phyloP scores from a whole-genome alignment of 1,140 invertebrate genomes.

The Eueides isabella region DNA sequence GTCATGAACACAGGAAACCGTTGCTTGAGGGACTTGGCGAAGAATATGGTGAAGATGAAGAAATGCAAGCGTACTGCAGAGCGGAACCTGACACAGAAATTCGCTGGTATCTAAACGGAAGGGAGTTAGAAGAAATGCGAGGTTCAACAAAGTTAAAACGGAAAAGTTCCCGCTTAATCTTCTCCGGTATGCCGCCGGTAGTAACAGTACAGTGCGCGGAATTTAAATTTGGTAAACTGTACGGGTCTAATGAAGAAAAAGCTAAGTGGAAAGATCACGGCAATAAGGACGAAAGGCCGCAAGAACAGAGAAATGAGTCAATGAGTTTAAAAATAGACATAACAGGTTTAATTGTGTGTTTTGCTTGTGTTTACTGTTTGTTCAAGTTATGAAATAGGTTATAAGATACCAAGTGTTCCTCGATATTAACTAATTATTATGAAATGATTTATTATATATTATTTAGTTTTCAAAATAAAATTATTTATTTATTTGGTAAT shows the following conservation, averaged over 20 bases:
- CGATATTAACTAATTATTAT: slow-evolving; percentile 12
- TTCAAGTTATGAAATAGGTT: slow-evolving; percentile 32
- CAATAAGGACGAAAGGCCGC: slow-evolving; percentile 49
- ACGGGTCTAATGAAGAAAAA: slow-evolving; percentile 61
- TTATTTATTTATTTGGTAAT: background rate
- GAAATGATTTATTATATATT: background rate
- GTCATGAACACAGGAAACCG: slow-evolving; percentile 58
- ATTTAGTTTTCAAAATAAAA: slow-evolving; percentile 2
- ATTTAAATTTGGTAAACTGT: slow-evolving; percentile 59
- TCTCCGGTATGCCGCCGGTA: slow-evolving; percentile 60
- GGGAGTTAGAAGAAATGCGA: slow-evolving; percentile 55
- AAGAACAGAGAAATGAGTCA: slow-evolving; percentile 56
- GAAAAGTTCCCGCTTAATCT: slow-evolving; percentile 57
- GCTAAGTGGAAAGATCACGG: slow-evolving; percentile 59
- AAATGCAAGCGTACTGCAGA: slow-evolving; percentile 68
- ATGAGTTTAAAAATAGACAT: slow-evolving; percentile 13
- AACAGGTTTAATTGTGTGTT: slow-evolving; percentile 24
- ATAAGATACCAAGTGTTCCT: slow-evolving; percentile 29
- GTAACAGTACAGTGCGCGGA: slow-evolving; percentile 74
- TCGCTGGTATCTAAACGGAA: slow-evolving; percentile 73
- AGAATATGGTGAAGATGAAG: slow-evolving; percentile 64
- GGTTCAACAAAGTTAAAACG: slow-evolving; percentile 54
- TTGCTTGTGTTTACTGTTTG: slow-evolving; percentile 23
- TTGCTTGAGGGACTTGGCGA: slow-evolving; percentile 64
- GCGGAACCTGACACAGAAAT: slow-evolving; percentile 62